These are phyloP conservation scores for Actinostola sp. DNA, from an alignment of 92 coral and sea anemone genomes.

Conservation along the genomic window DNA sequence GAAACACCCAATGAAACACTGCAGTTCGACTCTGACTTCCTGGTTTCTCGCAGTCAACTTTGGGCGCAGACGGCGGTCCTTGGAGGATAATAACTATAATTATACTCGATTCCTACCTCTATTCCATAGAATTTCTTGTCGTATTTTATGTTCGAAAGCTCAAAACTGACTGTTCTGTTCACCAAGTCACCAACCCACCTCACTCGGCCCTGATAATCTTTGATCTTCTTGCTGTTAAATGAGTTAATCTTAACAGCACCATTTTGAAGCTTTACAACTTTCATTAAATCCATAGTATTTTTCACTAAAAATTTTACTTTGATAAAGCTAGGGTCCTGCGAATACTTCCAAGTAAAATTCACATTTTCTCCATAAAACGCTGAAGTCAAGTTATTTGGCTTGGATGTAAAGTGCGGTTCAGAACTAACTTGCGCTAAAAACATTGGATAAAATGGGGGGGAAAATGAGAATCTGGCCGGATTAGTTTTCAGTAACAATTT, in stretches of 20 bases:
- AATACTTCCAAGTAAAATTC: conserved; percentile 44
- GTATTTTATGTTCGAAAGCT: conserved; percentile 11
- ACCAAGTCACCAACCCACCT: conserved; percentile 33
- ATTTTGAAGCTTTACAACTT: background rate
- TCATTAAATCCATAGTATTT: background rate
- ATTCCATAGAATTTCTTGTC: conserved; percentile 15
- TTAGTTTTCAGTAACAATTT: too few relatives aligned
- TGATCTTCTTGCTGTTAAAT: background rate
- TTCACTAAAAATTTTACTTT: conserved; percentile 35
- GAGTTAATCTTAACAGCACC: background rate
- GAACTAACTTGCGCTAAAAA: conserved; percentile 27
- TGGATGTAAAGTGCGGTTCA: conserved; percentile 21
- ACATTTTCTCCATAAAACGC: conserved; percentile 31
- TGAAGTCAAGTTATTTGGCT: conserved; percentile 14
- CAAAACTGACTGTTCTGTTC: conserved; percentile 25
- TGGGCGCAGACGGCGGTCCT: conserved; percentile 27
- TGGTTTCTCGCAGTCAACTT: conserved; percentile 18
- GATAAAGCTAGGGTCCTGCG: conserved; percentile 2
- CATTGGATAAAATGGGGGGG: too few relatives aligned
- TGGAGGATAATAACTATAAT: too few relatives aligned
- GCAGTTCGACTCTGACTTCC: background rate
- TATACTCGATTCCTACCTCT: conserved; percentile 22
- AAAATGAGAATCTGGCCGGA: background rate
- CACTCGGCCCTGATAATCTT: conserved; percentile 20
- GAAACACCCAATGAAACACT: conserved; percentile 15